These are phyloP conservation scores for Odobenus rosmarus DNA, from an alignment of 2,113 vertebrate species.

Conservation along the genomic window DNA sequence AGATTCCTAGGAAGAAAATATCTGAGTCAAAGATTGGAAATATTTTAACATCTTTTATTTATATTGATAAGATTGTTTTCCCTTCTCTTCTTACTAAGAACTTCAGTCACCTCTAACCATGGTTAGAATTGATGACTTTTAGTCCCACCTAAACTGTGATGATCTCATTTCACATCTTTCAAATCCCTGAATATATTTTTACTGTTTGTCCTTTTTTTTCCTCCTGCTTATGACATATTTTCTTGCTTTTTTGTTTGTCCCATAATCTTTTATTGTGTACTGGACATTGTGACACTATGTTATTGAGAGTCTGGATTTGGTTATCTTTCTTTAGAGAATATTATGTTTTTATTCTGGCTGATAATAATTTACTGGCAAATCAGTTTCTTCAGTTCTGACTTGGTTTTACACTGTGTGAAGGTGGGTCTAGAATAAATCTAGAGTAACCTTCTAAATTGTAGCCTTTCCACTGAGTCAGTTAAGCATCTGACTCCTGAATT, in stretches of 20 bases:
- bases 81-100: background rate
- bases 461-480: background rate
- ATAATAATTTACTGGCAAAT: background rate
- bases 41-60: slow-evolving; percentile 43
- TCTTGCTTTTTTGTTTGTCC: background rate
- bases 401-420: background rate
- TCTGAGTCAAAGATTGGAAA: background rate
- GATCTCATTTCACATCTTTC: background rate
- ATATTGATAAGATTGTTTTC: background rate
- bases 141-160: background rate
- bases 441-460: background rate
- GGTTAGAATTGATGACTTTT: background rate
- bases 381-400: background rate
- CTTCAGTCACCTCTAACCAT: background rate
- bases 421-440: background rate
- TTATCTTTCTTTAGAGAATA: slow-evolving; percentile 28
- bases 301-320: background rate
- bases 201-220: background rate
- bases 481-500: too few species aligned
- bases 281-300: background rate
- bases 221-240: background rate
- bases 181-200: background rate
- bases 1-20: background rate
- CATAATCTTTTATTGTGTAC: background rate
- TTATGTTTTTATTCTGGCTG: background rate